A percentile compares a stretch with the other conserved stretches of the same genome.
These are phyloP conservation scores for Ctenopoma kingsleyae DNA, from an alignment of 2,797 vertebrate species.

Conservation along the genomic window DNA sequence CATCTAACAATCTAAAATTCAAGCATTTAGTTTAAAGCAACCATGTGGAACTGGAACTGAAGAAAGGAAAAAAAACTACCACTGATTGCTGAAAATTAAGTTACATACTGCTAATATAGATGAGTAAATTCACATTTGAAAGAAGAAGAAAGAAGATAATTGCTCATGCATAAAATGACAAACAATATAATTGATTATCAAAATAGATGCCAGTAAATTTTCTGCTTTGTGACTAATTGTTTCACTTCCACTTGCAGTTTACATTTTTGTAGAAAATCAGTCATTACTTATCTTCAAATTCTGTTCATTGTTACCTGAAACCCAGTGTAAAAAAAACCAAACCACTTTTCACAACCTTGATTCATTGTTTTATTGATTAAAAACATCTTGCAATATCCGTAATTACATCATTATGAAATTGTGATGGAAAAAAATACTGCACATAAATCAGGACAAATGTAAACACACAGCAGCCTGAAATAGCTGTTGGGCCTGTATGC, in stretches of 20 bases:
- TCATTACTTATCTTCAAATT: not conserved
- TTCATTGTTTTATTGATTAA: not conserved
- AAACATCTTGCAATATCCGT: not conserved
- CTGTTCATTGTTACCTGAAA: not conserved
- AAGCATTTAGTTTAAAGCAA: not conserved
- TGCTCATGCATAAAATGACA: too few relatives aligned
- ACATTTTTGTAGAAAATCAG: not conserved
- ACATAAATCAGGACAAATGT: not conserved
- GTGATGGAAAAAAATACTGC: not conserved
- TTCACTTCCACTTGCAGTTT: not conserved
- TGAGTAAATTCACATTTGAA: not conserved
- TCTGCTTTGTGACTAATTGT: too few relatives aligned
- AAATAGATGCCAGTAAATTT: not conserved
- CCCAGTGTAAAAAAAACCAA: not conserved
- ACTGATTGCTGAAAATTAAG: too few relatives aligned
- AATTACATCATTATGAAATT: not conserved
- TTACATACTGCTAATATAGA: not conserved
- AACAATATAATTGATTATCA: too few relatives aligned
- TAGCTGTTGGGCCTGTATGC: not conserved
- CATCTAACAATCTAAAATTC: not conserved
- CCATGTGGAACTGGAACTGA: too few relatives aligned
- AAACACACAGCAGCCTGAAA: not conserved
- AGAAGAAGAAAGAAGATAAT: not conserved
- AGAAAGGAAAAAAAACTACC: too few relatives aligned
- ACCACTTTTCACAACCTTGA: not conserved